phyloP scores from a whole-genome alignment of 2,888 invertebrate genomes.

The Dioctria rufipes region DNA sequence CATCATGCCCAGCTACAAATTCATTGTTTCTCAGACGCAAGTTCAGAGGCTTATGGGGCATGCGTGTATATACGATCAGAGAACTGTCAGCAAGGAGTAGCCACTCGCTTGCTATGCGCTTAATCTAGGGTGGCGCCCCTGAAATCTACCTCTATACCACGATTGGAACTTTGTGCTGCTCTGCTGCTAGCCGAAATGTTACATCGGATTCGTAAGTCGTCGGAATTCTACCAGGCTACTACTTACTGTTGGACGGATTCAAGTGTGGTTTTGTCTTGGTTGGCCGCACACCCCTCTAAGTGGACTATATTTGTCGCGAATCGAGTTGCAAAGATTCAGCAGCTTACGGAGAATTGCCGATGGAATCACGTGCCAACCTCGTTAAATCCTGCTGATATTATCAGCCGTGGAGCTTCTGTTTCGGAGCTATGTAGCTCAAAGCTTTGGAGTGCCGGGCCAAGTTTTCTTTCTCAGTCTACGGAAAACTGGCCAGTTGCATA shows the following conservation, averaged over 20 bases:
- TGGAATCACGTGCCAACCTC: constrained; percentile 54
- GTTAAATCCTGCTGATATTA: constrained; percentile 55
- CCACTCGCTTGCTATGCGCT: constrained; percentile 13
- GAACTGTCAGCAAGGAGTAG: not conserved
- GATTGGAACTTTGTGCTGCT: constrained; percentile 51
- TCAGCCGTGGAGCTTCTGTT: constrained; percentile 48
- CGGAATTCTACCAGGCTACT: not conserved
- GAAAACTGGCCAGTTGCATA: constrained; percentile 21
- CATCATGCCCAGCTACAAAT: not conserved
- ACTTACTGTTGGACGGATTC: constrained; percentile 57
- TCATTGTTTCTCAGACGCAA: not conserved
- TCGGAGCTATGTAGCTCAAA: constrained; percentile 26
- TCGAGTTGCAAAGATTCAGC: constrained; percentile 56
- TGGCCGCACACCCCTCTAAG: constrained; percentile 50
- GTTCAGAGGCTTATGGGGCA: not conserved
- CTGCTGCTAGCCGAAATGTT: constrained; percentile 51
- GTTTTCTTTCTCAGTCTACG: constrained; percentile 20
- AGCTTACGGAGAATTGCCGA: constrained; percentile 23
- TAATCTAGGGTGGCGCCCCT: constrained; percentile 53
- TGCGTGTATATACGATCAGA: not conserved
- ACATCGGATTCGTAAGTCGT: constrained; percentile 37
- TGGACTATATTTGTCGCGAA: constrained; percentile 57
- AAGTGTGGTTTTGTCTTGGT: constrained; percentile 51
- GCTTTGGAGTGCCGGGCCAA: constrained; percentile 48
- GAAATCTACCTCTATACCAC: constrained; percentile 44